Base-by-base conservation (phyloP, 2,888 invertebrate species). In the Chrysolina haemoptera region DNA sequence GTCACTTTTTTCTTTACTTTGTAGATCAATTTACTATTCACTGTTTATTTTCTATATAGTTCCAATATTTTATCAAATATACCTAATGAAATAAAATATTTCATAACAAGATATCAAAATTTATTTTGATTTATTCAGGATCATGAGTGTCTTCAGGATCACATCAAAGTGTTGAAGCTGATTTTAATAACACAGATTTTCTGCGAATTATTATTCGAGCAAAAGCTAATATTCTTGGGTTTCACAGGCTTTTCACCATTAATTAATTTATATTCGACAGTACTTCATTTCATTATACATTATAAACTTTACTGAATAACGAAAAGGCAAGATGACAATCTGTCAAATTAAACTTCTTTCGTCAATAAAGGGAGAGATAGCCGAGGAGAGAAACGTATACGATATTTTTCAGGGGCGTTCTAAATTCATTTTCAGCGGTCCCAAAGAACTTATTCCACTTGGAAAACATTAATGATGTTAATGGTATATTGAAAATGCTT, bases 341-440 rank as follows among this genome's bases (percentile, higher is more conserved):
- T 81, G 83, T 83, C 84, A 83, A 84, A 84, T 84, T 84, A 83
- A 81, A 81, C 79, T 80, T 79, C 79, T 78, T 77, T 79, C 77
- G 83, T 83, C 84, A 82, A 84, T 83, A 83, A 82, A 80, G 72
- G 72, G 76, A 76, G 55, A 76, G 76, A 70, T 66, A 73, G 74
- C 22, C 9, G 27, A 35, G 59, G 16, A 59, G 12, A 59, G 35
- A 55, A 6, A 22, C 20, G 55, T 14, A 55, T 6, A 16, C 14
- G 22, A 55, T 18, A 18, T 22, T 46, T 6, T n/a, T 9, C 59
- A 59, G 14, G 59, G 22, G 59, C 59, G 59, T 53, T 5, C 22
- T 10, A 27, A 27, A 10, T 27, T 59, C n/a, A 35, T 22, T 59
- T 59, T 14, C 27, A n/a, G 14, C 1, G 12, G 59, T 14, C 22